These are phyloP conservation scores for Leptodactylus fuscus DNA, from an alignment of 2,113 vertebrate genomes.

Conservation along the genomic window DNA sequence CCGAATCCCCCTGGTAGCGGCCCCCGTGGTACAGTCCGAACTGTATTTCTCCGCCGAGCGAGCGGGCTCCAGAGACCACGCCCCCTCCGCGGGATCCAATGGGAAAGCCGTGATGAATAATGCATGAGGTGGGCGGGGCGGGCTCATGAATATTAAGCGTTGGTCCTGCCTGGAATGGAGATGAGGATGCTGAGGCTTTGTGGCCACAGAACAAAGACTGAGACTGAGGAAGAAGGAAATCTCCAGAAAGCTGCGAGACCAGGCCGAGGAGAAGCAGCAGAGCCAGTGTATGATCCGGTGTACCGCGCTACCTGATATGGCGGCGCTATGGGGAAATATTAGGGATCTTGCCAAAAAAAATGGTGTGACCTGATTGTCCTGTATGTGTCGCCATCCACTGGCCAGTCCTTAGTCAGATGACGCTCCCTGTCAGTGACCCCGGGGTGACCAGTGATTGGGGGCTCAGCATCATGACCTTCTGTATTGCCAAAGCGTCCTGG, in stretches of 20 bases:
- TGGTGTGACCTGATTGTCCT: too few species aligned
- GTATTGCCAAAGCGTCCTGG: too few species aligned
- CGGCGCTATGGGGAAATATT: too few species aligned
- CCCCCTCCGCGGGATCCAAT: neutral
- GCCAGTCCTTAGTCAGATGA: too few species aligned
- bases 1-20: neutral
- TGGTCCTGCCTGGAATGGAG: neutral
- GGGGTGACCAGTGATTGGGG: too few species aligned
- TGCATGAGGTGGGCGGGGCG: neutral
- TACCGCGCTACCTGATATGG: too few species aligned
- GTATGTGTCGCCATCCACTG: too few species aligned
- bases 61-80: neutral
- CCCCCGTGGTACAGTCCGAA: neutral
- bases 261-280: too few species aligned
- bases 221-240: neutral
- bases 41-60: neutral
- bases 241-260: neutral
- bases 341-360: too few species aligned
- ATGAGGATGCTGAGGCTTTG: constrained; percentile 6
- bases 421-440: too few species aligned
- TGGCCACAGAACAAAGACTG: neutral
- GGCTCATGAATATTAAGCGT: neutral
- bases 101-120: neutral
- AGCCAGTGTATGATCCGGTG: too few species aligned
- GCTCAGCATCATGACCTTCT: too few species aligned